These are phyloP conservation scores for Simalia tracyae DNA, from an alignment of 2,797 vertebrate species.

Conservation along the genomic window DNA sequence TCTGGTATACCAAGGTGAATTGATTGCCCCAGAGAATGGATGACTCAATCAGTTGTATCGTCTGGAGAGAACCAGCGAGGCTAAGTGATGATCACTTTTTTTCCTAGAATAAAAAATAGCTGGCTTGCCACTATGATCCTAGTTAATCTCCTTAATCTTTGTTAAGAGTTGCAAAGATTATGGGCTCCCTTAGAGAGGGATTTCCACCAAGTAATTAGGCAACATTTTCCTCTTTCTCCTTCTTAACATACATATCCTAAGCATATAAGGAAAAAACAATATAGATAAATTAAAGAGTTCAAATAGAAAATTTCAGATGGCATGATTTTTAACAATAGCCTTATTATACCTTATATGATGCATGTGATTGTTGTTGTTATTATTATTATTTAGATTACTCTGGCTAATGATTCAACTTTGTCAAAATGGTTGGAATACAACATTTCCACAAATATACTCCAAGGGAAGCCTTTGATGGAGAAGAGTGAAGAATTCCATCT, in stretches of 20 bases:
- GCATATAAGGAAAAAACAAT: not conserved
- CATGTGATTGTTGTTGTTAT: not conserved
- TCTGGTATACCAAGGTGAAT: too few species aligned
- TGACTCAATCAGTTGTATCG: too few species aligned
- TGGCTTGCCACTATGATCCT: too few species aligned
- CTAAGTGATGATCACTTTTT: too few species aligned
- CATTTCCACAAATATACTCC: conserved; percentile 8
- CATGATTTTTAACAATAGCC: not conserved
- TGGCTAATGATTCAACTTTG: conserved; percentile 43
- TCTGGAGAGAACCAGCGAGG: not conserved
- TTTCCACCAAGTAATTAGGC: not conserved
- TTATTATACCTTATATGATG: not conserved
- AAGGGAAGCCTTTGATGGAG: conserved; percentile 58
- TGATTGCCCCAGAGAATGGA: too few species aligned
- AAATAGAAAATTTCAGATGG: not conserved
- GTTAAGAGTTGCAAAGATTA: not conserved
- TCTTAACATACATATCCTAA: not conserved
- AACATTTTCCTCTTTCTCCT: not conserved
- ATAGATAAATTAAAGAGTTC: not conserved
- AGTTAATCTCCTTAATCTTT: not conserved
- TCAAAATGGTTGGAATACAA: conserved; percentile 65
- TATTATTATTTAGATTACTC: conserved; percentile 53
- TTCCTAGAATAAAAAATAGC: too few species aligned
- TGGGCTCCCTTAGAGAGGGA: not conserved
- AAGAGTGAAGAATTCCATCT: conserved; percentile 54